Evolutionary conservation across 2,888 invertebrate species (phyloP).

Genomic region (Mongoloraphidia duomilia): DNA sequence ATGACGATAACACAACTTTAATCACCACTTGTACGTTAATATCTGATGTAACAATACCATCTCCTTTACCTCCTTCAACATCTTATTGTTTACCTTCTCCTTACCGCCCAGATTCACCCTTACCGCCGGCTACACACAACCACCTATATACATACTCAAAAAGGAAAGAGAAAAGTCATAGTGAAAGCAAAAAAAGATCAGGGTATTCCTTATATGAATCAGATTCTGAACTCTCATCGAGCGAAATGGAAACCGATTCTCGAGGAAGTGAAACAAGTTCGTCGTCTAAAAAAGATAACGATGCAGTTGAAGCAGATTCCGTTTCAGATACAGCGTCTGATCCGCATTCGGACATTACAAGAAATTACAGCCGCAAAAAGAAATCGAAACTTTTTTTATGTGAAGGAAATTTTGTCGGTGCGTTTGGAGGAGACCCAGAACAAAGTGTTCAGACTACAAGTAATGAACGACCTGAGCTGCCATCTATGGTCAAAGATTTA

Average conservation of each 20-base stretch:
- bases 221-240: neutral
- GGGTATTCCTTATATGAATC: neutral
- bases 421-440: neutral
- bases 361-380: neutral
- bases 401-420: neutral
- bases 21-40: constrained; percentile 1
- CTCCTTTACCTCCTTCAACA: constrained; percentile 4
- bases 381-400: neutral
- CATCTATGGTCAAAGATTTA: too few relatives aligned
- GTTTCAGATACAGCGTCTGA: constrained; percentile 1
- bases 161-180: neutral
- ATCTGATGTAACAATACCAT: constrained; percentile 2
- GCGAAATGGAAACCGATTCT: constrained; percentile 2
- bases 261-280: neutral
- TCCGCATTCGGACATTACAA: neutral
- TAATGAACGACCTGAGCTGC: too few relatives aligned
- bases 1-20: constrained; percentile 24
- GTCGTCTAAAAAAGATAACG: constrained; percentile 1
- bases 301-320: neutral
- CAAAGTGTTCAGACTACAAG: too few relatives aligned
- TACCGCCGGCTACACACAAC: neutral
- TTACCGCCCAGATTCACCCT: constrained; percentile 2
- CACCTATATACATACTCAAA: neutral
- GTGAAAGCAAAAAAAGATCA: neutral
- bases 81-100: constrained; percentile 1